Conservation (phyloP, 2,888 invertebrate species). For the Poecilobothrus nobilitatus region DNA sequence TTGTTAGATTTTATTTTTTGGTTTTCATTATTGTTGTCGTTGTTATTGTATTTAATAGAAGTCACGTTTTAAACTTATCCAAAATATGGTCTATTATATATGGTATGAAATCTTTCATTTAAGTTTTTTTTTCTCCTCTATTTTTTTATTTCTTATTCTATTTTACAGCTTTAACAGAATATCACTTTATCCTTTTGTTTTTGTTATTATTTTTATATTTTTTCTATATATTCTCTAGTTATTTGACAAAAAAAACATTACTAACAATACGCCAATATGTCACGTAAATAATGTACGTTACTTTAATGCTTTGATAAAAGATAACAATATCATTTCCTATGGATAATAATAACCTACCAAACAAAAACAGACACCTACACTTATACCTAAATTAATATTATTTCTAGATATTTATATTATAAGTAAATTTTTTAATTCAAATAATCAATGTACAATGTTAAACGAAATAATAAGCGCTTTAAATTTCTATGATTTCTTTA, state of each 20-base stretch:
- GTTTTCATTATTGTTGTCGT: no score
- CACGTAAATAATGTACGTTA: slow-evolving; percentile 6
- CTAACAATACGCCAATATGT: neutral
- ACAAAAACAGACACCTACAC: neutral
- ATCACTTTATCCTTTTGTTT: no score
- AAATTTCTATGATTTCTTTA: no score
- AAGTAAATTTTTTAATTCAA: neutral
- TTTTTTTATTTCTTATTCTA: neutral
- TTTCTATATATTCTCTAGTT: neutral
- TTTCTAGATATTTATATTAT: no score
- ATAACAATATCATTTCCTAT: slow-evolving; percentile 1
- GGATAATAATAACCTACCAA: neutral
- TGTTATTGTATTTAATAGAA: neutral
- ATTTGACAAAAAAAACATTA: neutral
- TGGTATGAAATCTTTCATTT: neutral
- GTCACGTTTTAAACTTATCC: slow-evolving; percentile 4
- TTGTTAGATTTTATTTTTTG: no score
- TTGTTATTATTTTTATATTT: no score
- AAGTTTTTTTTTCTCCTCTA: neutral
- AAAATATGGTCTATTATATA: neutral
- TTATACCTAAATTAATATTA: no score
- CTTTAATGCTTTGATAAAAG: neutral
- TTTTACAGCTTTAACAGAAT: neutral
- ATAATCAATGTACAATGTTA: no score
- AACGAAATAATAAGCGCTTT: no score